phyloP scores from a whole-genome alignment of 2,888 invertebrate genomes.

The Nesidiocoris tenuis region DNA sequence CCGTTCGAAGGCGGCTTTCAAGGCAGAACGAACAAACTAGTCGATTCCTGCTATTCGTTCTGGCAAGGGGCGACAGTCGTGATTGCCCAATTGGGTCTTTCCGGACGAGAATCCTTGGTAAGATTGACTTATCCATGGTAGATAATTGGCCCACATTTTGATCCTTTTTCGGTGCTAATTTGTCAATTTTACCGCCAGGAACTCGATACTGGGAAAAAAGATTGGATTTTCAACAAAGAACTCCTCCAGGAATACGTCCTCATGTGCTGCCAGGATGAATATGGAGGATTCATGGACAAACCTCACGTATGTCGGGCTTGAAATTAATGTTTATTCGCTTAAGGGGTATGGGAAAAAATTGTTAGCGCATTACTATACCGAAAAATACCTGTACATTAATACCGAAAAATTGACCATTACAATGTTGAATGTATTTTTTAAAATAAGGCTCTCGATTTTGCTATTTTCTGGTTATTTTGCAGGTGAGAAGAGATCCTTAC shows the following conservation, averaged over 20 bases:
- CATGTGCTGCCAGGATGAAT: constrained; percentile 82
- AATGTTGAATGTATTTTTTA: no score
- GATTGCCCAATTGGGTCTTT: constrained; percentile 38
- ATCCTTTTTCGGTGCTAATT: not conserved
- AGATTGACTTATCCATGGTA: no score
- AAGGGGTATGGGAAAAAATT: no score
- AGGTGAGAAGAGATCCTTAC: constrained; percentile 71
- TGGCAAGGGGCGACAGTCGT: constrained; percentile 86
- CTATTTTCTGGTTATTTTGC: no score
- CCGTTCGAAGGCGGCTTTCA: constrained; percentile 93
- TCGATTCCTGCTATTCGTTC: constrained; percentile 98
- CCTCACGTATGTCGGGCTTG: constrained; percentile 77
- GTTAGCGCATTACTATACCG: no score
- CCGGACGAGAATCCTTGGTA: not conserved
- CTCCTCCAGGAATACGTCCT: constrained; percentile 94
- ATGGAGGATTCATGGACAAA: constrained; percentile 93
- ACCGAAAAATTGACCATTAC: no score
- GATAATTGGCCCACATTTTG: no score
- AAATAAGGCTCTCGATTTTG: no score
- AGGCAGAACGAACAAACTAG: constrained; percentile 96
- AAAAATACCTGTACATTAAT: no score
- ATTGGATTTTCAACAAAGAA: constrained; percentile 76
- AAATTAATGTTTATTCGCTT: no score
- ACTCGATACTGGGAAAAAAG: constrained; percentile 15
- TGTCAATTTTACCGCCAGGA: not conserved